Evolutionary conservation across 2,888 invertebrate genomes (phyloP), one percentile per base, ranked within the genome.

Genomic region (Drosophila yooni): DNA sequence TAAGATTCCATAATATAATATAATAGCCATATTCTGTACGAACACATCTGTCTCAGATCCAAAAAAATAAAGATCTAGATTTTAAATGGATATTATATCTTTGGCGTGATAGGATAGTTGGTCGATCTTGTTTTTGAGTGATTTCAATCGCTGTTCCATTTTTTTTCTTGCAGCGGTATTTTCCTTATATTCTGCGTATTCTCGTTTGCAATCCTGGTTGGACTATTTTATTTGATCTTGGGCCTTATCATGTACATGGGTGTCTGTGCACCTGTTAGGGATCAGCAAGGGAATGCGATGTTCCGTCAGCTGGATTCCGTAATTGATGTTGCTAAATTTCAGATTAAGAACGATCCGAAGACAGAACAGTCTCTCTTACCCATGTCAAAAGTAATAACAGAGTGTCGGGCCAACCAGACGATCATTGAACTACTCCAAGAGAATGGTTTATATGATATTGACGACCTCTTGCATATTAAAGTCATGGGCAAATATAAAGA

Each of bases 101-200:
- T 31, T 31, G 6, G 31, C 31, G 7, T 31, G 31, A 31, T 31
- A 31, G 11, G 11, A 34, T 11, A 33, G 34, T 15, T 36, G 34
- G 15, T 15, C 34, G 15, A 1, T 18, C 18, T 38, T 38, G 18
- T 7, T 38, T 36, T 38, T 6, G 18, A 18, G 7, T 7, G 7
- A 38, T 38, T 38, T 38, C 18, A 38, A 7, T 38, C 18, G 38
- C 18, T 38, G 15, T 34, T 38, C 2, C 7, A 15, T 13, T 33
- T 8, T 56, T 60, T 65, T 91, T 92, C 21, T 21, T 21, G 7
- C 93, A 96, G 96, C 91, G 96, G 95, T 70, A 95, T 96, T 74
- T 95, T 95, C 91, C 93, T 97, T 70, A 97, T 97, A 93, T 97
- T 98, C 94, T 90, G 96, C 58, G 94, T 96, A 78, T 96, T 96